Percentiles rank a stretch among this genome's conserved stretches.
phyloP scores from a whole-genome alignment of 2,888 invertebrate species.

The Silvanus unidentatus region DNA sequence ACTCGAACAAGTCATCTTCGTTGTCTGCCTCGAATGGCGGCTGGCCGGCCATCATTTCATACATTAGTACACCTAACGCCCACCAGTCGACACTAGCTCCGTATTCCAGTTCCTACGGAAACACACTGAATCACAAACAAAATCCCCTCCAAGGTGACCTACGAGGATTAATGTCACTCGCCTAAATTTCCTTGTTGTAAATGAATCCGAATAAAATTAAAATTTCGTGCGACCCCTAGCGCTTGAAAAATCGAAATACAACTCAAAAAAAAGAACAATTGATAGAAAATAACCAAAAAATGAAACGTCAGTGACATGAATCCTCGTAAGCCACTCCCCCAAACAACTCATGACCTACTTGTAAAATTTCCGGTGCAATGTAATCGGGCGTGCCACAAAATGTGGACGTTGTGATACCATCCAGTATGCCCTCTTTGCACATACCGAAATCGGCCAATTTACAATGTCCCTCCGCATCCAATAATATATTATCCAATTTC shows the following conservation, averaged over 20 bases:
- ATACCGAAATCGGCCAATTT: slow-evolving; percentile 89
- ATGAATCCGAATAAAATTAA: too few species aligned
- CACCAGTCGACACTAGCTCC: slow-evolving; percentile 91
- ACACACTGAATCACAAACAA: too few species aligned
- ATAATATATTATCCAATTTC: slow-evolving; percentile 95
- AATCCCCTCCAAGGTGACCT: too few species aligned
- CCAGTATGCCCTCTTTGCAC: slow-evolving; percentile 91
- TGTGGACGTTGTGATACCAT: slow-evolving; percentile 86
- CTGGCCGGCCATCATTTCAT: slow-evolving; percentile 99
- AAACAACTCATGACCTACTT: slow-evolving; percentile 26
- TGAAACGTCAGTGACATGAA: too few species aligned
- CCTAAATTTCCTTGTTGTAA: too few species aligned
- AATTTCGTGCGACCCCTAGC: too few species aligned
- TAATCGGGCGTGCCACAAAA: slow-evolving; percentile 99
- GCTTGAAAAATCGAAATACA: too few species aligned
- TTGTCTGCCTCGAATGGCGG: slow-evolving; percentile 99
- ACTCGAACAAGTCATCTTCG: slow-evolving; percentile 98
- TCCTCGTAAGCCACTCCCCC: slow-evolving; percentile 64
- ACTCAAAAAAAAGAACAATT: too few species aligned
- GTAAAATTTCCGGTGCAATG: slow-evolving; percentile 81
- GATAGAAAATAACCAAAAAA: too few species aligned
- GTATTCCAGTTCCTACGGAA: slow-evolving; percentile 54
- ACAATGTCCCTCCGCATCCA: slow-evolving; percentile 93
- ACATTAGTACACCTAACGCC: slow-evolving; percentile 97
- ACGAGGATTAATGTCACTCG: too few species aligned